phyloP scores from a whole-genome alignment of 2,888 invertebrate genomes.

The Brachycybe producta region DNA sequence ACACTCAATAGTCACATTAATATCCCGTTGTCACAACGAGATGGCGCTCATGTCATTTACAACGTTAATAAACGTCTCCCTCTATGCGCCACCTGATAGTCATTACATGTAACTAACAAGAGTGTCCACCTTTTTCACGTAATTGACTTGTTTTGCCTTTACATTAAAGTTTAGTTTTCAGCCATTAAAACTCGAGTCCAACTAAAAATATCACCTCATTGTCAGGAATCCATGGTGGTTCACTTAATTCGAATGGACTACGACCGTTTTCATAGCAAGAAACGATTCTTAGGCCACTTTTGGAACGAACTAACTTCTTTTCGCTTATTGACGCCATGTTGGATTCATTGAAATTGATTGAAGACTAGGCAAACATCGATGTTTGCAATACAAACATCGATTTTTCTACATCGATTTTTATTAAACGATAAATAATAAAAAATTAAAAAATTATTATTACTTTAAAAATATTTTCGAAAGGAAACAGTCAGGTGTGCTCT shows the following conservation, averaged over 20 bases:
- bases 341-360: neutral
- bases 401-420: no score
- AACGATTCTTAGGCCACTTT: slow-evolving; percentile 38
- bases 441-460: no score
- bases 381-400: no score
- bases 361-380: neutral
- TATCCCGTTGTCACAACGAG: no score
- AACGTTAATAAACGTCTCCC: neutral
- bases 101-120: neutral
- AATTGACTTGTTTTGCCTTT: no score
- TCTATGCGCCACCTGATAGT: neutral
- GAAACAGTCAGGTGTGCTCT: no score
- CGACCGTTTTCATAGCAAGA: slow-evolving; percentile 31
- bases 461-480: no score
- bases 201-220: slow-evolving; percentile 30
- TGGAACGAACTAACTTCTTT: slow-evolving; percentile 32
- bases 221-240: slow-evolving; percentile 40
- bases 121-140: no score
- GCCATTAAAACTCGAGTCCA: no score
- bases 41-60: neutral
- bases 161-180: no score
- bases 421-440: no score
- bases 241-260: slow-evolving; percentile 37
- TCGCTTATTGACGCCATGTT: neutral
- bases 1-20: neutral